Conservation (phyloP, 2,113 vertebrate species). For the Galbula dea region DNA sequence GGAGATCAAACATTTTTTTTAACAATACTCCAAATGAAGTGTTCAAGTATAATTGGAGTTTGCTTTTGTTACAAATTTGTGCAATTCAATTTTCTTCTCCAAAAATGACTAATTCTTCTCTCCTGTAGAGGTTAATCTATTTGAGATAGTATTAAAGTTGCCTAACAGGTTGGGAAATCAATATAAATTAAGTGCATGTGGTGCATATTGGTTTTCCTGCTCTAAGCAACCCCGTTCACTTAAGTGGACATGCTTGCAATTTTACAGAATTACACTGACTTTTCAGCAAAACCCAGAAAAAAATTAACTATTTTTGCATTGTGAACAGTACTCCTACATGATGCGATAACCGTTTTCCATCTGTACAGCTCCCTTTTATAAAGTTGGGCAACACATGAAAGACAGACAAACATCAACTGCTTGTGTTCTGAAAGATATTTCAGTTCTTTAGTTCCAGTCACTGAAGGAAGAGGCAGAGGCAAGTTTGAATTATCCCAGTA, state of each 20-base stretch:
- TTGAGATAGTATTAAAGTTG: constrained; percentile 43
- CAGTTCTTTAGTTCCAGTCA: constrained; percentile 75
- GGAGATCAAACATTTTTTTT: not conserved
- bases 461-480: constrained; percentile 80
- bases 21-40: constrained; percentile 13
- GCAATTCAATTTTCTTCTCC: constrained; percentile 48
- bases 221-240: constrained; percentile 37
- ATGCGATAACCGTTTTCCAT: constrained; percentile 42
- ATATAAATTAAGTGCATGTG: constrained; percentile 70
- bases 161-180: constrained; percentile 52
- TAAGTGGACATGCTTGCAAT: constrained; percentile 53
- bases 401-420: constrained; percentile 60
- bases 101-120: constrained; percentile 38
- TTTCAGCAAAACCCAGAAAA: constrained; percentile 66
- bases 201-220: constrained; percentile 40
- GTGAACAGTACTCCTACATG: constrained; percentile 60
- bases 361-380: constrained; percentile 68
- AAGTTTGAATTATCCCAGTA: constrained; percentile 72
- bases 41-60: constrained; percentile 8
- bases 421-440: constrained; percentile 66
- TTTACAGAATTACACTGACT: constrained; percentile 60
- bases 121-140: constrained; percentile 18
- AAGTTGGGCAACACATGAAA: constrained; percentile 67
- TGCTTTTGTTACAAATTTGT: constrained; percentile 10
- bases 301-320: constrained; percentile 49